Percentiles rank a stretch among this genome's conserved stretches.
Evolutionary conservation across 2,113 vertebrate species (phyloP).

Genomic region (Phalacrocorax aristotelis): DNA sequence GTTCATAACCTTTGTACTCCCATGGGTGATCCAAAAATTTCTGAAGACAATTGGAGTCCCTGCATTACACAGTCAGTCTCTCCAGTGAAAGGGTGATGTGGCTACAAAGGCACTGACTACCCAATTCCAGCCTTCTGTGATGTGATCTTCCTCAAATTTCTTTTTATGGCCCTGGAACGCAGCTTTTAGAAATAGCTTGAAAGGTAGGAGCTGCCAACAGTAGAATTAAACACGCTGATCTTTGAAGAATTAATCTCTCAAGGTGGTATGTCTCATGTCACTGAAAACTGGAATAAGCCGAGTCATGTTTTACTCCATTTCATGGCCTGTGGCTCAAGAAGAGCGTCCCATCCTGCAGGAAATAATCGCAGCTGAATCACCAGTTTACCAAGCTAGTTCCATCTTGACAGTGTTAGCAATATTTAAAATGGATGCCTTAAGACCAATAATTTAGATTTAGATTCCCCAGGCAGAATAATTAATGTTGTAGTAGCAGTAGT

Average conservation of each 20-base stretch:
- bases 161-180: background rate
- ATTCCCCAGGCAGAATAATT: background rate
- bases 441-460: background rate
- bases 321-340: background rate
- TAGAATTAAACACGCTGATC: background rate
- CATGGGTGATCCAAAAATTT: background rate
- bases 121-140: background rate
- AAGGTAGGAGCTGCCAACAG: background rate
- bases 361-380: background rate
- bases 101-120: background rate
- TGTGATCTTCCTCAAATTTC: background rate
- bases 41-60: background rate
- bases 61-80: background rate
- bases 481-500: background rate
- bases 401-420: background rate
- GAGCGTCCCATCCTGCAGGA: background rate
- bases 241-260: background rate
- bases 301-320: background rate
- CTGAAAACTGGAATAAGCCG: background rate
- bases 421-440: background rate
- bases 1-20: background rate
- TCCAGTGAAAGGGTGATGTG: background rate
- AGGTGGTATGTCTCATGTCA: background rate
- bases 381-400: background rate
- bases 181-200: background rate